Percentiles rank a stretch among this genome's conserved stretches.
phyloP scores from a whole-genome alignment of 1,140 invertebrate genomes.

The Drosophila nikananu region DNA sequence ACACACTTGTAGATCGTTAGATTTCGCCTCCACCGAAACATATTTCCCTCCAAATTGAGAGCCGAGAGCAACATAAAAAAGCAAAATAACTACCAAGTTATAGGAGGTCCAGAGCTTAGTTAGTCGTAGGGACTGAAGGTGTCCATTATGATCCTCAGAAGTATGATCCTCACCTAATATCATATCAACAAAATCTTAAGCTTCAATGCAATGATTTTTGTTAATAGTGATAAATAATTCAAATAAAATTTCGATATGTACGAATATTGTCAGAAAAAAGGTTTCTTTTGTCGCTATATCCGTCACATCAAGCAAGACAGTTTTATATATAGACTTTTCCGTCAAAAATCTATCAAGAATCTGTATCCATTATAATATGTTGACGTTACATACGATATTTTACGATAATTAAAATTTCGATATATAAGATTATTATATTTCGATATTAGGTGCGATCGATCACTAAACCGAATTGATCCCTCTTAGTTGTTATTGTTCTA shows the following conservation, averaged over 20 bases:
- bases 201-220: too few relatives aligned
- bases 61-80: conserved; percentile 16
- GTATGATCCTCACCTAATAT: neutral
- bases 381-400: neutral
- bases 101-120: neutral
- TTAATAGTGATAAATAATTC: too few relatives aligned
- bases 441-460: too few relatives aligned
- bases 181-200: neutral
- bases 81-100: neutral
- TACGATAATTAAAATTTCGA: neutral
- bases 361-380: too few relatives aligned
- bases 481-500: neutral
- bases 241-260: too few relatives aligned
- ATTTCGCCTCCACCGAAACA: conserved; percentile 14
- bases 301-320: too few relatives aligned
- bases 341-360: too few relatives aligned
- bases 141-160: neutral
- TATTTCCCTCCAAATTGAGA: neutral
- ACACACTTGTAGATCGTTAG: conserved; percentile 34
- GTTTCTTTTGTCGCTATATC: too few relatives aligned
- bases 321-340: too few relatives aligned
- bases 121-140: neutral
- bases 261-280: too few relatives aligned
- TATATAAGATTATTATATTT: neutral
- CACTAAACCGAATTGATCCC: too few relatives aligned